phyloP scores from a whole-genome alignment of 2,113 vertebrate genomes.

The Ceyx cyanopectus region DNA sequence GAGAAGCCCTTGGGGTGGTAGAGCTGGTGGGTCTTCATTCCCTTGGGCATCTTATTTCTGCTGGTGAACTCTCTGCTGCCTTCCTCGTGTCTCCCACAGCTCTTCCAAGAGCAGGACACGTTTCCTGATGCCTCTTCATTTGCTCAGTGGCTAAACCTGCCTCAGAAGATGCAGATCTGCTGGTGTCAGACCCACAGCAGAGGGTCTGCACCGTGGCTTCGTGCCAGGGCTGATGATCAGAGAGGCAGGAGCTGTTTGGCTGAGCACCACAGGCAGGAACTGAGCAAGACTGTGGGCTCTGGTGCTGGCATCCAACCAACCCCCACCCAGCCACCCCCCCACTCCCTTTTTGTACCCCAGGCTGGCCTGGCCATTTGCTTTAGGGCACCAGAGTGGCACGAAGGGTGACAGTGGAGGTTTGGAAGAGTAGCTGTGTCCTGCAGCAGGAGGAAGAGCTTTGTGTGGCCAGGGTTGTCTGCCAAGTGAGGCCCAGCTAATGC shows the following conservation, averaged over 20 bases:
- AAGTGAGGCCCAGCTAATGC: neutral
- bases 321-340: too few relatives aligned
- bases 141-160: neutral
- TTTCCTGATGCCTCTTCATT: neutral
- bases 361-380: rapidly evolving
- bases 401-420: neutral
- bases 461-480: neutral
- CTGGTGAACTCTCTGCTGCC: neutral
- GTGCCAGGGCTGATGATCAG: rapidly evolving
- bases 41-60: rapidly evolving
- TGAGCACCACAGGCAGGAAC: neutral
- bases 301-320: neutral
- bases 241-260: neutral
- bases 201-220: rapidly evolving
- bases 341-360: rapidly evolving
- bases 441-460: neutral
- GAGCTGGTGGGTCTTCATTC: rapidly evolving
- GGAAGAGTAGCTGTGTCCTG: neutral
- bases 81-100: neutral
- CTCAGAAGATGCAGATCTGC: neutral
- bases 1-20: neutral
- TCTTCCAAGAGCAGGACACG: neutral
- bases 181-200: rapidly evolving
- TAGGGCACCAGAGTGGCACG: neutral
- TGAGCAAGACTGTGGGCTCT: neutral